Evolutionary conservation across 2,113 vertebrate genomes (phyloP), one percentile per base, ranked within the genome.

Genomic region (Cardinalis cardinalis): DNA sequence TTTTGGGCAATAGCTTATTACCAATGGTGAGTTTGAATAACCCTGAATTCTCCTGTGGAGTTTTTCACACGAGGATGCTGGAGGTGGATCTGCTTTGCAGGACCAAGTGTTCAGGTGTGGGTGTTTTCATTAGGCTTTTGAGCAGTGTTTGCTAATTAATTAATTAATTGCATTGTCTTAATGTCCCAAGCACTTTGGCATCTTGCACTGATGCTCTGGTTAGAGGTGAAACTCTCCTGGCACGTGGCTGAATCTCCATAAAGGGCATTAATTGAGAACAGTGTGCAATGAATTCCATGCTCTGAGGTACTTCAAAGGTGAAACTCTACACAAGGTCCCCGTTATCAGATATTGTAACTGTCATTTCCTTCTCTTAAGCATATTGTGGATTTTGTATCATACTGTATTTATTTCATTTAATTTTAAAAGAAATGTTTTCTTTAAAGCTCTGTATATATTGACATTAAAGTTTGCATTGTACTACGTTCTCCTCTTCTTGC

Each of bases 401-500:
- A 98, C 94, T 99, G 98, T 99, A 98, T 98, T 99, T 99, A 98
- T 98, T 99, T 98, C 97, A 97, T 98, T 98, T 98, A 98, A 98
- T 98, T 98, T 98, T 98, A 98, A 98, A 98, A 98, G 96, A 98
- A 97, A 98, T 98, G 98, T 98, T 99, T 99, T 98, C 98, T 98
- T 99, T 99, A 98, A 98, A 97, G 97, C 97, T 98, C 96, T 98
- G 97, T 98, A 98, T 98, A 98, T 99, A 99, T 99, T 98, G 97
- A 98, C 97, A 98, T 99, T 99, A 98, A 98, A 98, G 97, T 98
- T 98, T 98, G 98, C 95, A 95, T 96, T 97, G 93, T 97, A 97
- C 91, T 92, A 90, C 38, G 46, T 93, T 85, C 85, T 96, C 92
- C 89, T 94, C 88, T 89, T 85, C 83, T 89, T 95, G 85, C 97